phyloP scores from a whole-genome alignment of 2,888 invertebrate species.

The Euclidia mi region DNA sequence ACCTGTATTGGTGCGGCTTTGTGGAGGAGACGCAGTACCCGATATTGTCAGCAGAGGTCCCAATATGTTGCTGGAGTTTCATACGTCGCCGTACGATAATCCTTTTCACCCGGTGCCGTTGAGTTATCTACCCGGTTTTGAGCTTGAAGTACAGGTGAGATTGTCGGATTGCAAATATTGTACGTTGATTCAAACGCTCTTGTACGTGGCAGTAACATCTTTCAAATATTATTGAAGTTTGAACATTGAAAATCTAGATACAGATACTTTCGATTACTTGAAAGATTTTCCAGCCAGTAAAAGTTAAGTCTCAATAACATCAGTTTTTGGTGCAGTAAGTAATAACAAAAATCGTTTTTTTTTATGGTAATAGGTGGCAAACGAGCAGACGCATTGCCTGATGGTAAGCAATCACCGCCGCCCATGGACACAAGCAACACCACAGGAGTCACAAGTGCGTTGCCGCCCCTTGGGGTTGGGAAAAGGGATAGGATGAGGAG shows the following conservation, averaged over 20 bases:
- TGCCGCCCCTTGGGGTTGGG: no score
- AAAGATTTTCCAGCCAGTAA: no score
- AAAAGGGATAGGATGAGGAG: no score
- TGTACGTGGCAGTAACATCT: slow-evolving; percentile 23
- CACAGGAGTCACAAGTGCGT: no score
- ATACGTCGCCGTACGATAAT: slow-evolving; percentile 95
- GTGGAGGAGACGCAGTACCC: slow-evolving; percentile 95
- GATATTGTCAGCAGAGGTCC: slow-evolving; percentile 94
- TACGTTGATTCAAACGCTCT: slow-evolving; percentile 23
- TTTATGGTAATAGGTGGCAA: no score
- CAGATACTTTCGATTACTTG: no score
- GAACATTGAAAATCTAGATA: background rate
- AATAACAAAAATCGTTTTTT: no score
- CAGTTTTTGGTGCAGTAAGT: no score
- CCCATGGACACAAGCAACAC: no score
- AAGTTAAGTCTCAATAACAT: no score
- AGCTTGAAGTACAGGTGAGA: slow-evolving; percentile 94
- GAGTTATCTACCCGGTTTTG: slow-evolving; percentile 95
- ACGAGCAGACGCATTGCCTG: no score
- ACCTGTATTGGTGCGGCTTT: slow-evolving; percentile 94
- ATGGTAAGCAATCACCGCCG: no score
- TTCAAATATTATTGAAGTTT: slow-evolving; percentile 9
- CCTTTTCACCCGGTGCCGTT: slow-evolving; percentile 95
- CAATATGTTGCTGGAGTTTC: slow-evolving; percentile 94
- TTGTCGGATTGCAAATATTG: slow-evolving; percentile 37